These are phyloP conservation scores for Avahi laniger DNA, from an alignment of 2,797 vertebrate genomes.

Conservation along the genomic window DNA sequence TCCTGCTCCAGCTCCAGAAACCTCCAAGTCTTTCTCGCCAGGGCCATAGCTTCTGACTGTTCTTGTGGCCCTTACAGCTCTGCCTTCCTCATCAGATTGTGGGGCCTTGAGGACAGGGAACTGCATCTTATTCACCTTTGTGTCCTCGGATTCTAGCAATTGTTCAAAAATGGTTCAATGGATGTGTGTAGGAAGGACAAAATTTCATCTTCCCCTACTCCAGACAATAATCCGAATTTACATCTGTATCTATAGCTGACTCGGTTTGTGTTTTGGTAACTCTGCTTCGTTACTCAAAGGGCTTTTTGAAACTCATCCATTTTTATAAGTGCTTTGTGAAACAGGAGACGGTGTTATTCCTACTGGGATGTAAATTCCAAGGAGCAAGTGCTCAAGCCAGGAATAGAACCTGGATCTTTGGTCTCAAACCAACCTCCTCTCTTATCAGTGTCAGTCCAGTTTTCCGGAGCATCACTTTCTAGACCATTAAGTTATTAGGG, in stretches of 20 bases:
- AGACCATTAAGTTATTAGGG: background rate
- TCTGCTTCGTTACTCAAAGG: background rate
- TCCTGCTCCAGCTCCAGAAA: background rate
- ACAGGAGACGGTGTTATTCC: background rate
- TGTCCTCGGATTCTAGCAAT: background rate
- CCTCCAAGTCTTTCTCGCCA: background rate
- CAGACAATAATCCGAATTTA: background rate
- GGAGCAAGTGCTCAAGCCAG: background rate
- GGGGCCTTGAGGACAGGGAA: background rate
- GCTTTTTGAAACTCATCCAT: background rate
- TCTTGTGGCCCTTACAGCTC: background rate
- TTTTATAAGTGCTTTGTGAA: background rate
- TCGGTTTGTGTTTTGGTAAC: background rate
- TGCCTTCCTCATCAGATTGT: background rate
- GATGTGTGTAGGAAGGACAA: background rate
- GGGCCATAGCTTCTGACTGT: background rate
- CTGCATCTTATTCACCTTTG: background rate
- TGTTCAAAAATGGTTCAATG: background rate
- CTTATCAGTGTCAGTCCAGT: background rate
- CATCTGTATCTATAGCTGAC: background rate
- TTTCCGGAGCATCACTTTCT: background rate
- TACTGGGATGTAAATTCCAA: background rate
- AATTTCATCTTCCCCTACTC: background rate
- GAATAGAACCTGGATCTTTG: background rate
- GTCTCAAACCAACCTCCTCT: background rate